Percentiles rank a stretch among this genome's conserved stretches.
Evolutionary conservation across 2,113 vertebrate genomes (phyloP).

Genomic region (Hylia prasina): DNA sequence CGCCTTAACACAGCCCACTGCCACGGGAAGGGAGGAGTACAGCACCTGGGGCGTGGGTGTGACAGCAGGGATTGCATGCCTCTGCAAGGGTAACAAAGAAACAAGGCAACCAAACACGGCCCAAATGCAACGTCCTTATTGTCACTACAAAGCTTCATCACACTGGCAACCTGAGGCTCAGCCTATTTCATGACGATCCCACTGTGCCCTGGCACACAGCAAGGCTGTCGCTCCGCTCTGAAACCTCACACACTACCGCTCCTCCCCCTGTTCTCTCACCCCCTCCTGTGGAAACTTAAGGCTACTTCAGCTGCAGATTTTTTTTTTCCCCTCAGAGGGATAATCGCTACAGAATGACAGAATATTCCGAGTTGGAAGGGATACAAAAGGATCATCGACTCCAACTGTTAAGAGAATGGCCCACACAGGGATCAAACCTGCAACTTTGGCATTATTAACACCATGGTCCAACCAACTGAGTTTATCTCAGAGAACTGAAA

Average conservation of each 20-base stretch:
- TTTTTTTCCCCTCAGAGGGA: neutral
- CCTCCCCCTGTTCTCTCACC: neutral
- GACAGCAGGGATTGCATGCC: rapidly evolving
- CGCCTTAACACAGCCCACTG: neutral
- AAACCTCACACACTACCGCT: neutral
- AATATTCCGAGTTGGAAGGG: neutral
- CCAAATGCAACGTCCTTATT: neutral
- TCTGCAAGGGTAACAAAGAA: neutral
- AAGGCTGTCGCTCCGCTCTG: neutral
- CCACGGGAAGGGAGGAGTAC: neutral
- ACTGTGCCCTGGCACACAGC: rapidly evolving
- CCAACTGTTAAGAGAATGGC: neutral
- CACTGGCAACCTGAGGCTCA: neutral
- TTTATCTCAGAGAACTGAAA: neutral
- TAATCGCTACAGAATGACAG: neutral
- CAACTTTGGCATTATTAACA: neutral
- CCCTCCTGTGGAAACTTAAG: neutral
- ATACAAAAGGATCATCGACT: neutral
- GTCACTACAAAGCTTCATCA: neutral
- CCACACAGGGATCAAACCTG: neutral
- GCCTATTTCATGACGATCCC: rapidly evolving
- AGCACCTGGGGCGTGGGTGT: rapidly evolving
- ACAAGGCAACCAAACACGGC: neutral
- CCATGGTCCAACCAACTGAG: neutral
- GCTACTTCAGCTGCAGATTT: neutral